A percentile compares a stretch with the other conserved stretches of the same genome.
Conservation (phyloP, 2,113 vertebrate species). For the Scatophagus argus region DNA sequence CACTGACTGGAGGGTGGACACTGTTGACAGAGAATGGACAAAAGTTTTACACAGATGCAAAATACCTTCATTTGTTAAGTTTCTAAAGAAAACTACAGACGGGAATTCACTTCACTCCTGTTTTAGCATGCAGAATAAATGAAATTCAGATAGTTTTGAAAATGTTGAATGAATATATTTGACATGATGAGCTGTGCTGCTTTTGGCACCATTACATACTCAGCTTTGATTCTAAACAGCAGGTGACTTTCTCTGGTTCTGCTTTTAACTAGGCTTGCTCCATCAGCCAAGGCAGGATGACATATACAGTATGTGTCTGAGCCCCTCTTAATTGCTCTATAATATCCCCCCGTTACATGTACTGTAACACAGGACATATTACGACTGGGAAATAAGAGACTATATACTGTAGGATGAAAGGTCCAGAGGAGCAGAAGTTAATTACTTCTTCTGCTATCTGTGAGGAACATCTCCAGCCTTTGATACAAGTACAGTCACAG, state of each 20-base stretch:
- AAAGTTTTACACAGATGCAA: background rate
- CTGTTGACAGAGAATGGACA: slow-evolving; percentile 73
- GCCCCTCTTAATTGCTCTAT: slow-evolving; percentile 20
- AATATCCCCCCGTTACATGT: slow-evolving; percentile 17
- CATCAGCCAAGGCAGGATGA: background rate
- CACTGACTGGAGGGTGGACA: slow-evolving; percentile 90
- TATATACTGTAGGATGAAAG: background rate
- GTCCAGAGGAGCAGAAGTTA: slow-evolving; percentile 5
- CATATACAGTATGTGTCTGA: background rate
- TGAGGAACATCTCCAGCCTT: background rate
- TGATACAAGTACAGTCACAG: background rate
- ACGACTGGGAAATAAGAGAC: background rate
- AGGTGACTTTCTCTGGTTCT: background rate
- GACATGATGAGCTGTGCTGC: slow-evolving; percentile 8
- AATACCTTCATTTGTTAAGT: background rate
- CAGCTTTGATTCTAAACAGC: slow-evolving; percentile 7
- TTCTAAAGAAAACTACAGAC: background rate
- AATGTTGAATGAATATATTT: background rate
- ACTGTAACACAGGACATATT: background rate
- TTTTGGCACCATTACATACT: slow-evolving; percentile 6
- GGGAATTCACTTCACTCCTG: background rate
- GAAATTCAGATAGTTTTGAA: background rate
- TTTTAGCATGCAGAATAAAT: background rate
- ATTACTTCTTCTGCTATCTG: slow-evolving; percentile 8
- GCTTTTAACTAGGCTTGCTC: slow-evolving; percentile 6